A percentile compares a stretch with the other conserved stretches of the same genome.
phyloP scores from a whole-genome alignment of 1,140 invertebrate species.

The Ceratosolen fusciceps region DNA sequence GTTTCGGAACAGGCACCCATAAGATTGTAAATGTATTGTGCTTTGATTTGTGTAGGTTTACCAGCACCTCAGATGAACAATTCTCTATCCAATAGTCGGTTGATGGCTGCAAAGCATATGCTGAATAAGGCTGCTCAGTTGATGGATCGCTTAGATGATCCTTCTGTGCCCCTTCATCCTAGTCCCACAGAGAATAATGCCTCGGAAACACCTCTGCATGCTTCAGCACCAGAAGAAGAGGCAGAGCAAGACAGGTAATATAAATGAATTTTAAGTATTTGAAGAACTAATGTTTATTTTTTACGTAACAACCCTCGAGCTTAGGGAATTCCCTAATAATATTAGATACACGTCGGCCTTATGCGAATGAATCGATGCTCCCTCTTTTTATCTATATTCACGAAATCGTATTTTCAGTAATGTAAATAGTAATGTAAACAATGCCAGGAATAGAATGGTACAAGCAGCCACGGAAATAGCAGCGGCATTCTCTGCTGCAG shows the following conservation, averaged over 20 bases:
- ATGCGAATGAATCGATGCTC: not conserved
- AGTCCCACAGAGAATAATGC: slow-evolving; percentile 52
- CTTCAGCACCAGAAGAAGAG: slow-evolving; percentile 56
- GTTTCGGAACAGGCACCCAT: not conserved
- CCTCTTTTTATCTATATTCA: slow-evolving; percentile 34
- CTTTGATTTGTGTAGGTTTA: slow-evolving; percentile 55
- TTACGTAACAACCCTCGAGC: too few species aligned
- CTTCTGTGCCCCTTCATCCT: slow-evolving; percentile 53
- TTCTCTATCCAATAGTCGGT: slow-evolving; percentile 66
- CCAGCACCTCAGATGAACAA: slow-evolving; percentile 64
- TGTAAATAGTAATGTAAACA: slow-evolving; percentile 44
- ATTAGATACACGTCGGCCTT: not conserved
- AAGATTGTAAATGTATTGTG: not conserved
- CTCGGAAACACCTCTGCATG: slow-evolving; percentile 48
- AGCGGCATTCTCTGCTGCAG: slow-evolving; percentile 69
- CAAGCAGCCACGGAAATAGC: slow-evolving; percentile 68
- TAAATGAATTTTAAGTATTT: not conserved
- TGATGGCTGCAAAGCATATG: slow-evolving; percentile 68
- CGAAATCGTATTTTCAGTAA: slow-evolving; percentile 43
- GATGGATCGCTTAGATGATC: slow-evolving; percentile 69
- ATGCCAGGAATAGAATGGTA: slow-evolving; percentile 52
- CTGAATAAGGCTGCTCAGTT: slow-evolving; percentile 63
- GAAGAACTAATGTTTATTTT: not conserved
- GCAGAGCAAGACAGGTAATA: slow-evolving; percentile 53
- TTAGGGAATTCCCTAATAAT: not conserved